Base-by-base conservation (phyloP, 2,888 invertebrate genomes). In the Chymomyza procnemis region DNA sequence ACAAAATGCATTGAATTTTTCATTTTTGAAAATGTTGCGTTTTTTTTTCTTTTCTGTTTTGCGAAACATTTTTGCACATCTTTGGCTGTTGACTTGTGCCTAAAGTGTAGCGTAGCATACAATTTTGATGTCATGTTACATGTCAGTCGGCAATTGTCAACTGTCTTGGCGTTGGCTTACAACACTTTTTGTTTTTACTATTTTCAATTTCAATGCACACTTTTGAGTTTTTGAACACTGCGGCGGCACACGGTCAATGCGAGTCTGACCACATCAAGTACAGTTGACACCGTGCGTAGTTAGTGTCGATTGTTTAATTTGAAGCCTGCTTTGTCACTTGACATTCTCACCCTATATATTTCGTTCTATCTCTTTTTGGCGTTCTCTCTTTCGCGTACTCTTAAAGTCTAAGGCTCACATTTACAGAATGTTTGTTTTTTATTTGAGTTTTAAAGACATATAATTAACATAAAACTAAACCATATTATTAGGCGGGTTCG, bases 401-500 rank as follows among this genome's bases (percentile, higher is more conserved):
- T n/a, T n/a, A n/a, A n/a, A n/a, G n/a, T n/a, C n/a, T n/a, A n/a
- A n/a, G n/a, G n/a, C n/a, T n/a, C n/a, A n/a, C n/a, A n/a, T n/a
- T n/a, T n/a, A n/a, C n/a, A n/a, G n/a, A n/a, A n/a, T n/a, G n/a
- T n/a, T n/a, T n/a, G n/a, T n/a, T n/a, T n/a, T n/a, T 41, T 12
- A 41, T 9, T 41, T 41, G 2, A 41, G 12, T 41, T 2, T 3
- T 1, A 34, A 41, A 41, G 3, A 41, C 9, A 9, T 41, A 12
- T 75, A 55, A 46, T 46, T 48, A 47, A 19, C 56, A 22, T 47
- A n/a, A 46, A 9, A 46, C 41, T 16, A 46, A 26, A 41, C 12
- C 67, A 75, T 63, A 26, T 26, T 26, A 26, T 26, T 69, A 86
- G 81, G 80, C 77, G 81, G 85, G 73, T 84, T 75, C 72, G 82